Evolutionary conservation across 2,888 invertebrate species (phyloP), one percentile per base, ranked within the genome.

Genomic region (Melangyna quadrimaculata): DNA sequence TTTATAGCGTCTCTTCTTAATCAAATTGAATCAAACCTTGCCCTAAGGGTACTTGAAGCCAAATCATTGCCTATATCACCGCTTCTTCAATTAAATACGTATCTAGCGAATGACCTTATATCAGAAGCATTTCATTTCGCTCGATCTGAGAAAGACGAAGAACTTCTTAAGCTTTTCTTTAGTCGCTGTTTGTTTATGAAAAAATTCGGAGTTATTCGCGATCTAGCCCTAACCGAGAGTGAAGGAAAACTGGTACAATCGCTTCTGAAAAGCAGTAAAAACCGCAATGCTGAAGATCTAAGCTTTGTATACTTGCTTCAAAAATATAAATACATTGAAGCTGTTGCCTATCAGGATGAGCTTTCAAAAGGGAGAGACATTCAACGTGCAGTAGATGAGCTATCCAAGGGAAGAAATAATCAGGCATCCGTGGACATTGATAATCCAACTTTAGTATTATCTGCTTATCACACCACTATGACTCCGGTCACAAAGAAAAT

Each of bases 41-140:
- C 92, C 0, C 86, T 92, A 51, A 88, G 90, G 12, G 90, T 91
- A 12, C 73, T 91, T 4, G 88, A 89, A 14, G 88, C 88, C 2
- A 90, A 90, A 6, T 89, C 91, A 0, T 89, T 89, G 0, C 88
- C 89, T 0, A 87, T 92, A 9, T 87, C 90, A 0, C 84, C 90
- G 0, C 27, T 89, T 14, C 87, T 91, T 3, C 89, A 90, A 40
- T 59, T 92, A 6, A 88, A 89, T 67, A 91, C 91, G 0, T 87
- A 91, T 0, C 72, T 92, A n/a, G 89, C 90, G 0, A 92, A 91
- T 75, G 89, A 91, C 53, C 88, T 90, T 1, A 89, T 92, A 17
- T 89, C 91, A 0, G 91, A 92, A 67, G 92, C 92, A 2, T 92
- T 92, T 73, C 89, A 91, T 78, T 88, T 90, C 48, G 92, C 91